Percentiles rank a stretch among this genome's conserved stretches.
Conservation (phyloP, 1,140 invertebrate genomes). For the Pseudomyrmex gracilis region DNA sequence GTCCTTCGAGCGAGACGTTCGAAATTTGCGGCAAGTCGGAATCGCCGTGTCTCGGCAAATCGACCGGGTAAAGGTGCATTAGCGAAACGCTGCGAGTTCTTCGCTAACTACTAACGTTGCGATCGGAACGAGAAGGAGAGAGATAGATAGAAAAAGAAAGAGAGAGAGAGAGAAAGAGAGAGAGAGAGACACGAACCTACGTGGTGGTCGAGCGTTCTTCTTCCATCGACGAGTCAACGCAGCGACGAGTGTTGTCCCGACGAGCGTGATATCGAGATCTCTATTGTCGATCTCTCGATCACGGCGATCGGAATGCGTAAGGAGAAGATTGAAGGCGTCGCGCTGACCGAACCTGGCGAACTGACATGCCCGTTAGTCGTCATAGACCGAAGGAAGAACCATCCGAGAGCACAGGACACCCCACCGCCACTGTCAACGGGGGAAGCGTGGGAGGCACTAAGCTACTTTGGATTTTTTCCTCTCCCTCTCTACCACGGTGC, state of each 20-base stretch:
- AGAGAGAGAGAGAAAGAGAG: too few species aligned
- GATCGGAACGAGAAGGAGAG: not conserved
- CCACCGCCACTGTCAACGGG: conserved; percentile 78
- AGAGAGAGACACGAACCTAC: not conserved
- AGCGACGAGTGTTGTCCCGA: not conserved
- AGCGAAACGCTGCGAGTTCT: not conserved
- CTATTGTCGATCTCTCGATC: not conserved
- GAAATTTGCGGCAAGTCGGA: conserved; percentile 26
- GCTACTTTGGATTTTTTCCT: conserved; percentile 73
- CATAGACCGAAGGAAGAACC: conserved; percentile 76
- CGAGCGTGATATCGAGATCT: not conserved
- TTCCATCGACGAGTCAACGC: not conserved
- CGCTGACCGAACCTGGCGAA: conserved; percentile 76
- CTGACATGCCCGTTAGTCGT: conserved; percentile 77
- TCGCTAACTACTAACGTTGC: conserved; percentile 7
- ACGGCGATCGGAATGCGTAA: not conserved
- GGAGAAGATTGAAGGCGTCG: conserved; percentile 67
- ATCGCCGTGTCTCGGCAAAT: not conserved
- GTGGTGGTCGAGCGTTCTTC: not conserved
- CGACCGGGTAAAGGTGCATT: not conserved
- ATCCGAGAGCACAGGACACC: conserved; percentile 72
- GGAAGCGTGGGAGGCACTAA: conserved; percentile 80
- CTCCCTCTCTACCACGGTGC: conserved; percentile 7
- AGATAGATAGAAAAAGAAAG: too few species aligned
- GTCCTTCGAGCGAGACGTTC: conserved; percentile 29